Base-by-base conservation (phyloP, 2,113 vertebrate species). In the Electrona antarctica region DNA sequence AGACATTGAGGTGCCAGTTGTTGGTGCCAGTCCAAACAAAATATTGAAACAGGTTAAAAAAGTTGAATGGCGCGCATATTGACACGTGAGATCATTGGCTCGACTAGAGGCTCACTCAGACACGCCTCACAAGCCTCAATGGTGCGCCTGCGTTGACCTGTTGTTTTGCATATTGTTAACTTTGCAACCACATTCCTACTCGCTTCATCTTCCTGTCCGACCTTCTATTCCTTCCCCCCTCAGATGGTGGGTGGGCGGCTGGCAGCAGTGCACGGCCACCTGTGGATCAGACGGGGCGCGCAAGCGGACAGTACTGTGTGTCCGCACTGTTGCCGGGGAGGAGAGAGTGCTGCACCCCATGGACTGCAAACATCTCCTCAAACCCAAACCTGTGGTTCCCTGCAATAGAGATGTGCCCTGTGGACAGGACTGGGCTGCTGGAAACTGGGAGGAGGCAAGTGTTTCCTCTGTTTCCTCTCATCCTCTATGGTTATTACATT, bases 211-310 rank as follows among this genome's bases (percentile, higher is more conserved):
- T 60, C 5, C 33, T 64, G 15, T 59, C 47, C 10, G 8, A 48
- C 29, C 15, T 1, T 72, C 7, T 41, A 41, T 41, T 7, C 9
- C 51, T 47, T 62, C 29, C 14, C n/a, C 69, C 81, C 73, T 45
- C 86, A 99, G 98, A 80, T 99, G 98, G 98, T 99, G 97, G 98
- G 90, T 96, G 64, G 97, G 97, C 2, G 95, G 97, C 51, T 99
- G 98, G 98, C 97, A 99, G 90, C 93, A 94, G 0, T 99, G 98
- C 64, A 95, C 97, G 0, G 74, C 93, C 0, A 95, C 95, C 0
- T 99, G 98, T 66, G 97, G 98, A 2, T 90, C 93, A 7, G 87
- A 89, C 0, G 97, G 98, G 3, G 80, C 94, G 72, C 96, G 95
- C 79, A 97, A 94, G 71, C 92, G 97, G n/a, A 94, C 95, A 0